Base-by-base conservation (phyloP, 2,113 vertebrate species). In the Poecilia latipinna region DNA sequence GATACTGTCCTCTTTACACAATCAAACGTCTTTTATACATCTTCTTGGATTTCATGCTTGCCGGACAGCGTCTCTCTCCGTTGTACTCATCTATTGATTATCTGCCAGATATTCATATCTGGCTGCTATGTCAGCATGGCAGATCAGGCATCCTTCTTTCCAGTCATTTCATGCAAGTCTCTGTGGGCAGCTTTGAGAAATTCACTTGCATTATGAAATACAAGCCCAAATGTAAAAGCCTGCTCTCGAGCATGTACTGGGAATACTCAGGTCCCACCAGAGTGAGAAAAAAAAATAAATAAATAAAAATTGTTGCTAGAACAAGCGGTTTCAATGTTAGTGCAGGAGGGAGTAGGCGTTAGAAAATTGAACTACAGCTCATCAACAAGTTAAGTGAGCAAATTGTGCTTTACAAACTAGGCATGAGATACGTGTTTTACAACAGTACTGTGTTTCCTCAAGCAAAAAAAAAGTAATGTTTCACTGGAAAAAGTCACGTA, bases 1-100 rank as follows among this genome's bases (percentile, higher is more conserved):
- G 78, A 91, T 83, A 82, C 68, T 68, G 75, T 79, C 66, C 62
- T 87, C 70, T 76, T 65, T 70, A 75, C 61, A 61, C 68, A 76
- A 72, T 83, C 65, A 73, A 67, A 84, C 66, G 35, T 82, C 54
- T 72, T 67, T 54, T 6, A 39, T 44, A 22, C 29, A 44, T 12
- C 42, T 12, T 62, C 39, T 68, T 64, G 15, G 32, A 31, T 60
- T 26, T 33, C 22, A 71, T 68, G 26, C n/a, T 64, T 61, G 32
- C 12, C 48, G 61, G 77, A 74, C 31, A 10, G 2, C 35, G 17
- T 32, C 33, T 60, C 42, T 51, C 62, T 60, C 57, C 26, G 22
- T 57, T 75, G 44, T 28, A 28, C 65, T 60, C 51, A 60, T 51
- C 24, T 28, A 44, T 39, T 65, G n/a, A 70, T 76, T 77, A 70